Conservation (phyloP, 2,113 vertebrate species). For the Entosphenus tridentatus region DNA sequence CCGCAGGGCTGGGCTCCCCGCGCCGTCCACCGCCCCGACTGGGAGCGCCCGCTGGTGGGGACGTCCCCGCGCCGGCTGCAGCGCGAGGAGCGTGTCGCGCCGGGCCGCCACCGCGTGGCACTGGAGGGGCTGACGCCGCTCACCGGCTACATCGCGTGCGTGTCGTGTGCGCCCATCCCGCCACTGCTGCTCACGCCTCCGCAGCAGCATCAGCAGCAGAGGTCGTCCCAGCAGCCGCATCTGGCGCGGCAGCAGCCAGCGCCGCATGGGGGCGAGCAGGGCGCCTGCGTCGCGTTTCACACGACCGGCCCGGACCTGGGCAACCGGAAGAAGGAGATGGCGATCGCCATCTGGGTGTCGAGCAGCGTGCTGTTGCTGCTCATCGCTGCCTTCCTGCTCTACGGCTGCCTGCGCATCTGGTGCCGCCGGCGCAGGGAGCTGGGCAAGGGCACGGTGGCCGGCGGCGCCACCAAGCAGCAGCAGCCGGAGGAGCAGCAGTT, state of each 20-base stretch:
- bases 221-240: too few species aligned
- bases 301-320: slow-evolving; percentile 22
- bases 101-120: slow-evolving; percentile 31
- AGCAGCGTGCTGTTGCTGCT: slow-evolving; percentile 42
- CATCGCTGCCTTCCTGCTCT: slow-evolving; percentile 32
- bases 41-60: slow-evolving; percentile 36
- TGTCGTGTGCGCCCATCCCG: slow-evolving; percentile 25
- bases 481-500: too few species aligned
- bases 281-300: slow-evolving; percentile 35
- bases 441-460: too few species aligned
- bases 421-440: slow-evolving; percentile 19
- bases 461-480: too few species aligned
- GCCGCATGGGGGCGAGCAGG: slow-evolving; percentile 34
- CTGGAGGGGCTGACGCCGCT: slow-evolving; percentile 41
- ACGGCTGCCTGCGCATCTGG: slow-evolving; percentile 34
- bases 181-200: too few species aligned
- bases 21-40: slow-evolving; percentile 55
- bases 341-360: slow-evolving; percentile 44
- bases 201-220: too few species aligned
- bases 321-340: slow-evolving; percentile 33
- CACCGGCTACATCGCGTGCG: slow-evolving; percentile 45
- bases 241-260: slow-evolving; percentile 22
- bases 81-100: slow-evolving; percentile 42
- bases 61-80: slow-evolving; percentile 42
- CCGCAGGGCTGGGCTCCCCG: slow-evolving; percentile 9